Conservation (phyloP, 2,113 vertebrate genomes). For the Trematomus loennbergii region DNA sequence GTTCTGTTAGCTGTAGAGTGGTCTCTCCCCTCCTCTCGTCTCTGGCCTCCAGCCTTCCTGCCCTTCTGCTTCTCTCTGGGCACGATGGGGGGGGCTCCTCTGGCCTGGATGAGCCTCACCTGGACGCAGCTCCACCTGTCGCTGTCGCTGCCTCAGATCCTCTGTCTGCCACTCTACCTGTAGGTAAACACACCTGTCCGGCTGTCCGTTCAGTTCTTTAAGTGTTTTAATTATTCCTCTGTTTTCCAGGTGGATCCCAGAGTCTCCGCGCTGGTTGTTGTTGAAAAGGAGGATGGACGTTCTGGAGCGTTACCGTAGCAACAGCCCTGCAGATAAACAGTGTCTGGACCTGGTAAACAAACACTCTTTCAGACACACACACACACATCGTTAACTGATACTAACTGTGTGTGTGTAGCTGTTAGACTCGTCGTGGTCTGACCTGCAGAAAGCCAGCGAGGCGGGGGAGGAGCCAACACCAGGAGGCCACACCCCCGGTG, state of each 20-base stretch:
- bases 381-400: not conserved
- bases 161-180: slow-evolving; percentile 80
- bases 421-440: slow-evolving; percentile 57
- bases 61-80: slow-evolving; percentile 83
- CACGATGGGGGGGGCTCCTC: slow-evolving; percentile 72
- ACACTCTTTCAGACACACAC: not conserved
- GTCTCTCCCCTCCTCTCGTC: slow-evolving; percentile 67
- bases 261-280: slow-evolving; percentile 80
- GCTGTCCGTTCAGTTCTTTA: not conserved
- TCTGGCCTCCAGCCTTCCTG: slow-evolving; percentile 79
- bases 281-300: slow-evolving; percentile 60
- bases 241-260: slow-evolving; percentile 70
- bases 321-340: slow-evolving; percentile 72
- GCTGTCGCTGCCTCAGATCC: slow-evolving; percentile 76
- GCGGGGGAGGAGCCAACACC: not conserved
- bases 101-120: slow-evolving; percentile 72
- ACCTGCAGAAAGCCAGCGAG: slow-evolving; percentile 41
- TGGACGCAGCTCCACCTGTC: slow-evolving; percentile 76
- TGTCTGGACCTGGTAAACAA: slow-evolving; percentile 71
- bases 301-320: slow-evolving; percentile 70
- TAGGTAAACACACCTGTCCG: slow-evolving; percentile 43
- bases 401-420: slow-evolving; percentile 59
- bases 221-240: not conserved
- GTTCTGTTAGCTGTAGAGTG: slow-evolving; percentile 79
- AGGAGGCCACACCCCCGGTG: slow-evolving; percentile 31